phyloP scores from a whole-genome alignment of 2,888 invertebrate genomes.

The Lymantria monacha region DNA sequence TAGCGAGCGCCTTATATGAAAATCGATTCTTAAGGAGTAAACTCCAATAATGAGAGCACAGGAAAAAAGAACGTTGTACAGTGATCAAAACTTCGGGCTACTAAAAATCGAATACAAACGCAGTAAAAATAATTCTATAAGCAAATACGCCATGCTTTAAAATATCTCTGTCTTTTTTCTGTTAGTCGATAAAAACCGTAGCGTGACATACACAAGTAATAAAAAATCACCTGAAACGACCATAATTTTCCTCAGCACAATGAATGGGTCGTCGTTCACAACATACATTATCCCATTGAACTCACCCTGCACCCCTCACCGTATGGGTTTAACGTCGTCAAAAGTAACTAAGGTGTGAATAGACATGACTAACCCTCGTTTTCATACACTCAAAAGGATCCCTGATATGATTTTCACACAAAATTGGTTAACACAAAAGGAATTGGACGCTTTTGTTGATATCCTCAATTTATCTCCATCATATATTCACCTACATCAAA shows the following conservation, averaged over 20 bases:
- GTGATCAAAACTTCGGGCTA: too few relatives aligned
- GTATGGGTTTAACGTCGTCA: constrained; percentile 45
- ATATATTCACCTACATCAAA: constrained; percentile 16
- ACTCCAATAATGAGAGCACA: too few relatives aligned
- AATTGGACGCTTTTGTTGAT: constrained; percentile 35
- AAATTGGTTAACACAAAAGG: constrained; percentile 52
- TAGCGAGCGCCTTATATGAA: too few relatives aligned
- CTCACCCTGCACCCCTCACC: constrained; percentile 8
- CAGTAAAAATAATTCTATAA: too few relatives aligned
- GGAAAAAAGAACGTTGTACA: too few relatives aligned
- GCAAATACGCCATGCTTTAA: background rate
- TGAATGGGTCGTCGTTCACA: constrained; percentile 12
- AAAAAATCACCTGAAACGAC: constrained; percentile 8
- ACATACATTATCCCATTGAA: constrained; percentile 28
- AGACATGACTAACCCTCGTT: constrained; percentile 52
- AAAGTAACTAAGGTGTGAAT: constrained; percentile 55
- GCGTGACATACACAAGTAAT: constrained; percentile 1
- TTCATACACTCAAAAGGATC: constrained; percentile 43
- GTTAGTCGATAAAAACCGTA: background rate
- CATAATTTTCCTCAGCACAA: constrained; percentile 18
- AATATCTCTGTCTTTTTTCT: background rate
- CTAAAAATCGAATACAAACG: too few relatives aligned
- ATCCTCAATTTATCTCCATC: constrained; percentile 33
- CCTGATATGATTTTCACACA: constrained; percentile 52
- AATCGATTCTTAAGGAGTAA: too few relatives aligned